A percentile compares a stretch with the other conserved stretches of the same genome.
These are phyloP conservation scores for Liasis olivaceus DNA, from an alignment of 2,797 vertebrate genomes.

Conservation along the genomic window DNA sequence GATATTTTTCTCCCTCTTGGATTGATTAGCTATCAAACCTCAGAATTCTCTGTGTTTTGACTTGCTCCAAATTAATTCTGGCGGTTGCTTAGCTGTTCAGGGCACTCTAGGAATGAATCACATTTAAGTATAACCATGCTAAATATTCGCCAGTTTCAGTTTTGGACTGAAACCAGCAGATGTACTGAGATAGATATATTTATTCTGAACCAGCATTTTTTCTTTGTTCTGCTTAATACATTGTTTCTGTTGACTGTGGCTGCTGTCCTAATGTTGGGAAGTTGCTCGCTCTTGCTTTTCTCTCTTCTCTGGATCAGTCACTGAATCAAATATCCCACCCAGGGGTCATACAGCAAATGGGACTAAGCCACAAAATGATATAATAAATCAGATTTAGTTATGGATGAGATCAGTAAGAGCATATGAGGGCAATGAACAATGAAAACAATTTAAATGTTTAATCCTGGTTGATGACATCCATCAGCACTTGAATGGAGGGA, in stretches of 20 bases:
- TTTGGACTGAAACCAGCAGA: not conserved
- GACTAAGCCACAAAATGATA: not conserved
- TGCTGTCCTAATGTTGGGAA: not conserved
- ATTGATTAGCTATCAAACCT: not conserved
- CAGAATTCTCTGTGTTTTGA: not conserved
- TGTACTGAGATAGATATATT: not conserved
- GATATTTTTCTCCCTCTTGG: not conserved
- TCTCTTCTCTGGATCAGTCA: not conserved
- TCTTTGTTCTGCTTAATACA: not conserved
- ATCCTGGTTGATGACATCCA: not conserved
- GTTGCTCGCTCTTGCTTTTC: too few relatives aligned
- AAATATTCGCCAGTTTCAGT: not conserved
- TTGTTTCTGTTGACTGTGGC: not conserved
- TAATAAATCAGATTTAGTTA: not conserved
- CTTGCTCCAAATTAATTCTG: constrained; percentile 10
- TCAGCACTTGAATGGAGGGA: not conserved
- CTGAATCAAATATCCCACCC: not conserved
- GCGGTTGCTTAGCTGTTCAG: not conserved
- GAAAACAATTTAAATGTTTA: not conserved
- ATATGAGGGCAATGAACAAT: not conserved
- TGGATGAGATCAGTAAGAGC: not conserved
- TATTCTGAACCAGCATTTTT: not conserved
- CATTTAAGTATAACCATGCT: not conserved
- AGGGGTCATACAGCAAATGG: not conserved
- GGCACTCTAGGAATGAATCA: not conserved